Evolutionary conservation across 2,888 invertebrate genomes (phyloP), one percentile per base, ranked within the genome.

Genomic region (Eupithecia abbreviata): DNA sequence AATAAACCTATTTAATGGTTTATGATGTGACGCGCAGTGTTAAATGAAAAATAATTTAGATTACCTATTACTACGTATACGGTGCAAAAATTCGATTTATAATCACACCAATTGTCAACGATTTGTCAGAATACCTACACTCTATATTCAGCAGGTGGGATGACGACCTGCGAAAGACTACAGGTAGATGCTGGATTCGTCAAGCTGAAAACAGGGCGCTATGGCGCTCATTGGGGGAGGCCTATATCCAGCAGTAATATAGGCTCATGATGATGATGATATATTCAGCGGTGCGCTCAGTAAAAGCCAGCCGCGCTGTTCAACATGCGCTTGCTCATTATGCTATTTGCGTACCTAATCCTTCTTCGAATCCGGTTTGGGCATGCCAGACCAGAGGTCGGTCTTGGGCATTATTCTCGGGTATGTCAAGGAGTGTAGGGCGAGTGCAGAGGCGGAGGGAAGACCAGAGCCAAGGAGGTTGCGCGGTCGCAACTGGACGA

Each of bases 401-500:
- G 93, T 91, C 89, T 93, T 93, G 15, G 94, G 94, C 51, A 92
- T 85, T 83, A 94, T 89, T 84, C 94, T 85, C 9, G 94, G 92
- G 73, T 93, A 92, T 73, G 90, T 93, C 7, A 93, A 85, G 3
- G 92, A 91, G 74, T 92, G 93, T 12, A 94, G 88, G 2, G 94
- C 93, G 67, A 92, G 84, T 4, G 91, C 83, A 3, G 92, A 89
- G 9, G 91, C 86, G 49, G 90, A 84, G 12, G 89, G 30, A 62
- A 62, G 10, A 58, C 58, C 84, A 0, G 86, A 70, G 43, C 85
- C 74, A 30, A 86, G 80, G 43, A 81, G 77, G 69, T 84, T 83
- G 78, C 92, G 88, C n/a, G 94, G 94, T 49, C 91, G 90, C n/a
- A 95, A 88, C 84, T 92, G 92, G 12, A 95, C 94, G 82, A 94